A percentile compares a stretch with the other conserved stretches of the same genome.
These are phyloP conservation scores for Sylvilagus floridanus DNA, from an alignment of 2,797 vertebrate species.

Conservation along the genomic window DNA sequence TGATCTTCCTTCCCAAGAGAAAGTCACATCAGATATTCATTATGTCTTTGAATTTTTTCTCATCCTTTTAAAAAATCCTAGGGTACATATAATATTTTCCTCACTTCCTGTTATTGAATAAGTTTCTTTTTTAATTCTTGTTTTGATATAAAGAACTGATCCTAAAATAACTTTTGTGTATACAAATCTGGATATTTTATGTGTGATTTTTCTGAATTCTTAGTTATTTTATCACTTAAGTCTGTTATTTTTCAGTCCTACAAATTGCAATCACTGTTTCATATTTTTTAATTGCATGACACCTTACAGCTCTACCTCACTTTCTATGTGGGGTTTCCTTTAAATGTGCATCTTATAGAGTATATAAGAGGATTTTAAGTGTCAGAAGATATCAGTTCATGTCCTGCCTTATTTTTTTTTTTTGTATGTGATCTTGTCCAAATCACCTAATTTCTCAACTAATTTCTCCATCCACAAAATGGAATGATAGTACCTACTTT, in stretches of 20 bases:
- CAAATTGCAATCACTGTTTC: background rate
- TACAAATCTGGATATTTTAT: background rate
- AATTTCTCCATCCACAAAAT: background rate
- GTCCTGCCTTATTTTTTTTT: background rate
- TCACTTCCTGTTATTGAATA: background rate
- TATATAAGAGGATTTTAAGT: background rate
- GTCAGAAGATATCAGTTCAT: background rate
- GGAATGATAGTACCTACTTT: background rate
- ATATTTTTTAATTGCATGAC: background rate
- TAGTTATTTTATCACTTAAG: background rate
- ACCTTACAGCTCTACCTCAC: background rate
- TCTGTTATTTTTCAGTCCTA: background rate
- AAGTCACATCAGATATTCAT: background rate
- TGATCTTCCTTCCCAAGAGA: background rate
- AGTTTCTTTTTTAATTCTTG: background rate
- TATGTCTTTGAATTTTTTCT: conserved; percentile 2
- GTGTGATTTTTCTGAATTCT: background rate
- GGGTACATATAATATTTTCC: background rate
- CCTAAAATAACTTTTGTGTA: background rate
- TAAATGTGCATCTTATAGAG: background rate
- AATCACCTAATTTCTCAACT: background rate
- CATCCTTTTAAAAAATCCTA: background rate
- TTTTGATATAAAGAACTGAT: background rate
- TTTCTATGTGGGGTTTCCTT: background rate
- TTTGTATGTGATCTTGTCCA: background rate